Conservation (phyloP, 2,888 invertebrate species). For the Phortica magna region DNA sequence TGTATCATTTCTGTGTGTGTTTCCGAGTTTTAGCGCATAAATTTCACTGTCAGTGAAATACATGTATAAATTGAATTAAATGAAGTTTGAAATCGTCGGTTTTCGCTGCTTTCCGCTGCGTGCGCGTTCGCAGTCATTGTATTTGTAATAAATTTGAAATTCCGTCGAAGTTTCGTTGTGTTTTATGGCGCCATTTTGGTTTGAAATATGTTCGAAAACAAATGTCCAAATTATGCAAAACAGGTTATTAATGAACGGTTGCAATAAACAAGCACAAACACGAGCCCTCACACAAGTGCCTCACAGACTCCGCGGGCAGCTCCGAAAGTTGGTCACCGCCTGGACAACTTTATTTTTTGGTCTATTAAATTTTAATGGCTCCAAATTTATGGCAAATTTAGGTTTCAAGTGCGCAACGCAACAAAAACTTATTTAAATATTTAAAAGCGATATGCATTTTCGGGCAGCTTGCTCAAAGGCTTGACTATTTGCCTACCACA, state of each 20-base stretch:
- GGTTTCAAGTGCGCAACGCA: too few relatives aligned
- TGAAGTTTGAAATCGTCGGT: constrained; percentile 11
- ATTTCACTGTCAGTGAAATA: background rate
- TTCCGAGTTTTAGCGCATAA: constrained; percentile 4
- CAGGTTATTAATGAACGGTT: constrained; percentile 17
- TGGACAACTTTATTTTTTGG: too few relatives aligned
- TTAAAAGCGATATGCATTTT: too few relatives aligned
- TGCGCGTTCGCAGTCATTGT: constrained; percentile 1
- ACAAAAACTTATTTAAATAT: too few relatives aligned
- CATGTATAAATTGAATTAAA: constrained; percentile 14
- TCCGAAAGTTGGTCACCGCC: background rate
- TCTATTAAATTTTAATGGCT: too few relatives aligned
- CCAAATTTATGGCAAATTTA: too few relatives aligned
- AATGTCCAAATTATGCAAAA: constrained; percentile 22
- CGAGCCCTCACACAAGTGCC: background rate
- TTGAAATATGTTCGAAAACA: constrained; percentile 11
- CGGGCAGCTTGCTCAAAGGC: too few relatives aligned
- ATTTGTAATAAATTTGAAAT: constrained; percentile 12
- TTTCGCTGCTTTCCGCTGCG: background rate
- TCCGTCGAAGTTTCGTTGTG: constrained; percentile 4
- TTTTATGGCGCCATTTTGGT: constrained; percentile 6
- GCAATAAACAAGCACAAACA: constrained; percentile 8
- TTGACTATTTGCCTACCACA: too few relatives aligned
- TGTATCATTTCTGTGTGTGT: background rate
- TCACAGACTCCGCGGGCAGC: background rate